Conservation (phyloP, 92 coral and sea anemone species). For the Ricordea florida region DNA sequence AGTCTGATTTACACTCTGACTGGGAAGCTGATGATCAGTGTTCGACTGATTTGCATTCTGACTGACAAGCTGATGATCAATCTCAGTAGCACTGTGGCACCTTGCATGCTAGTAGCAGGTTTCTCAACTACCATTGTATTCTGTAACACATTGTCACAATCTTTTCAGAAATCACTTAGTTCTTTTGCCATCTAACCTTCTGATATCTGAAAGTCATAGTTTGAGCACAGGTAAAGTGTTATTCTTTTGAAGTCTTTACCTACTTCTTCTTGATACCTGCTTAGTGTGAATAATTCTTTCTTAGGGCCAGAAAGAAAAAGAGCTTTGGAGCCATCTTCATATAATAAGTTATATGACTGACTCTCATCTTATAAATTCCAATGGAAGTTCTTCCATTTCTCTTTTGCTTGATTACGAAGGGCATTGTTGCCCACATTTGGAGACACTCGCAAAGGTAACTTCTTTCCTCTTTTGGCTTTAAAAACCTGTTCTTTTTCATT, state of each 20-base stretch:
- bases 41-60: no score
- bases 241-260: slow-evolving; percentile 51
- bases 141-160: neutral
- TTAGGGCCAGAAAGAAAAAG: slow-evolving; percentile 29
- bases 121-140: neutral
- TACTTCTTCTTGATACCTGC: slow-evolving; percentile 33
- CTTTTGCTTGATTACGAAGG: slow-evolving; percentile 13
- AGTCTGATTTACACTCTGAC: neutral
- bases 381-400: slow-evolving; percentile 50
- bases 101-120: neutral
- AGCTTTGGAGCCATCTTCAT: slow-evolving; percentile 40
- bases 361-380: slow-evolving; percentile 3
- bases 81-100: neutral
- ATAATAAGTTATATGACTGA: slow-evolving; percentile 10
- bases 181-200: neutral
- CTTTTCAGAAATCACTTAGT: neutral
- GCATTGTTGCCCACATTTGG: neutral
- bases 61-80: no score
- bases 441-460: slow-evolving; percentile 22
- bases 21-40: no score
- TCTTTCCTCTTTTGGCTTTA: slow-evolving; percentile 35
- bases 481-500: slow-evolving; percentile 37
- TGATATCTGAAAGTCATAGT: slow-evolving; percentile 28
- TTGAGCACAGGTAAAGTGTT: slow-evolving; percentile 16
- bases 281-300: slow-evolving; percentile 2